These are phyloP conservation scores for Hycleus phaleratus DNA, from an alignment of 1,140 invertebrate genomes.

Conservation along the genomic window DNA sequence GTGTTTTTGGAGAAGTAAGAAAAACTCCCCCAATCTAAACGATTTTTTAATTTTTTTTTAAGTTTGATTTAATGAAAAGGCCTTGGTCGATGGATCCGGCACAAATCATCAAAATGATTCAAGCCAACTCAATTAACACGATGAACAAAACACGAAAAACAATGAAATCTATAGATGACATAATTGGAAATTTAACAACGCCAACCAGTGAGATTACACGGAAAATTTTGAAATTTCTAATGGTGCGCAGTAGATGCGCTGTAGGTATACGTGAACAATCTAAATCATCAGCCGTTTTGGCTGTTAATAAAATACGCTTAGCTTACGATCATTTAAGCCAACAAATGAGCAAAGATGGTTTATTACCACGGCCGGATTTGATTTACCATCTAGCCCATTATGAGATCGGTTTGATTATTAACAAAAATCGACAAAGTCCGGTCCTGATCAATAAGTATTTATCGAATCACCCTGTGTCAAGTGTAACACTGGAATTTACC, in stretches of 20 bases:
- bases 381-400: constrained; percentile 61
- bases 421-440: constrained; percentile 46
- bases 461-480: no score
- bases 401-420: constrained; percentile 56
- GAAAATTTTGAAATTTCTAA: constrained; percentile 44
- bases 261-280: constrained; percentile 59
- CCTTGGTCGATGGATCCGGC: constrained; percentile 60
- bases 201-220: constrained; percentile 44
- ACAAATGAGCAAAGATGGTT: constrained; percentile 52
- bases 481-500: no score
- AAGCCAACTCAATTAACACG: constrained; percentile 42
- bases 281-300: constrained; percentile 40
- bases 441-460: constrained; percentile 55
- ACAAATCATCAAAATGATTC: constrained; percentile 53
- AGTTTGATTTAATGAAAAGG: constrained; percentile 60
- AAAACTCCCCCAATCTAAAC: not conserved
- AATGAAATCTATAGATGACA: constrained; percentile 32
- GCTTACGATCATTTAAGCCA: constrained; percentile 41
- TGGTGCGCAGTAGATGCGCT: constrained; percentile 51
- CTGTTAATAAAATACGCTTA: constrained; percentile 39
- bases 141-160: constrained; percentile 24
- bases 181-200: constrained; percentile 43
- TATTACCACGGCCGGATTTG: constrained; percentile 56
- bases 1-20: constrained; percentile 62
- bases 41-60: constrained; percentile 18